Percentiles rank a stretch among this genome's conserved stretches.
These are phyloP conservation scores for Drosophila maculinotata DNA, from an alignment of 2,888 invertebrate species.

Conservation along the genomic window DNA sequence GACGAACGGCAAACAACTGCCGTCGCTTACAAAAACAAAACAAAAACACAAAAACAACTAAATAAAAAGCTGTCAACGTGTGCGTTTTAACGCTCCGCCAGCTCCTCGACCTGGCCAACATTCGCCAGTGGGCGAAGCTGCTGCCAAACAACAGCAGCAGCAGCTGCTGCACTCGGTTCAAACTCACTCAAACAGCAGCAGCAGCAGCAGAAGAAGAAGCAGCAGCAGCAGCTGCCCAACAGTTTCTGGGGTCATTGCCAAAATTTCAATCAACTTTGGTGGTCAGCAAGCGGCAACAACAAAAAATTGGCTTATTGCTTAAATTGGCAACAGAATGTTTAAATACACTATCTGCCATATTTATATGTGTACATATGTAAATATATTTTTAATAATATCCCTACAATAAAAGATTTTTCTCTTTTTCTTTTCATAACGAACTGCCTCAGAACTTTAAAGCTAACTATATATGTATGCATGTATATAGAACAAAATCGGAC, in stretches of 20 bases:
- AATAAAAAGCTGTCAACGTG: constrained; percentile 76
- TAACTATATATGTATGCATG: too few relatives aligned
- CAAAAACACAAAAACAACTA: constrained; percentile 9
- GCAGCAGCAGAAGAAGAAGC: too few relatives aligned
- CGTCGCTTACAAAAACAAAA: constrained; percentile 26
- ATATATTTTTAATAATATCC: too few relatives aligned
- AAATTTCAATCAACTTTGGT: constrained; percentile 71
- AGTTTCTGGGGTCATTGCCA: constrained; percentile 68
- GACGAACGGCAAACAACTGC: constrained; percentile 32
- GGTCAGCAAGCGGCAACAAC: constrained; percentile 42
- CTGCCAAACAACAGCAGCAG: constrained; percentile 48
- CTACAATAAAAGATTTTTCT: too few relatives aligned
- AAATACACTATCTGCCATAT: constrained; percentile 14
- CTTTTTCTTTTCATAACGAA: background rate
- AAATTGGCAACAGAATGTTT: background rate
- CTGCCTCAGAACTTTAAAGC: too few relatives aligned
- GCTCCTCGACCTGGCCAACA: constrained; percentile 43
- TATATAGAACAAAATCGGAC: too few relatives aligned
- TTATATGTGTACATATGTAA: too few relatives aligned
- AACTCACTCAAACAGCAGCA: constrained; percentile 33
- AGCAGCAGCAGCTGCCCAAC: constrained; percentile 59
- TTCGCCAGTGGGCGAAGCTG: constrained; percentile 72
- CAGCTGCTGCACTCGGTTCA: constrained; percentile 56
- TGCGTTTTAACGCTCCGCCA: constrained; percentile 79
- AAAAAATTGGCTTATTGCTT: background rate